Percentiles rank a stretch among this genome's conserved stretches.
phyloP scores from a whole-genome alignment of 2,797 vertebrate species.

The Myiothlypis chrysogaster region DNA sequence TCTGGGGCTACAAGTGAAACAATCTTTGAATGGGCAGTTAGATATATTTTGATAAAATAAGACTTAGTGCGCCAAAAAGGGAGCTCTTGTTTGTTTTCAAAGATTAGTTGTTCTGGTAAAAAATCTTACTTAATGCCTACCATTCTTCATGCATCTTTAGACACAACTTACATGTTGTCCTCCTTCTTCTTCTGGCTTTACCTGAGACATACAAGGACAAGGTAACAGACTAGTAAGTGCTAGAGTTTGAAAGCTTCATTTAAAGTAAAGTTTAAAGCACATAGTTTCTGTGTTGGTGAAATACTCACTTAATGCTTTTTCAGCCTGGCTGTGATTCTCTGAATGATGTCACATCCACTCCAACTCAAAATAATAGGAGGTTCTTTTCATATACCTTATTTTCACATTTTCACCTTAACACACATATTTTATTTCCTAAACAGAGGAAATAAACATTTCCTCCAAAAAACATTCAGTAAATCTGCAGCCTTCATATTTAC shows the following conservation, averaged over 20 bases:
- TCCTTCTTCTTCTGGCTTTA: neutral
- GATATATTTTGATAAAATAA: neutral
- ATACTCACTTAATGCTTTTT: neutral
- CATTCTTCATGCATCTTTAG: neutral
- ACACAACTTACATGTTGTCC: neutral
- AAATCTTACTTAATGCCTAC: neutral
- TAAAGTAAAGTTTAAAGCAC: neutral
- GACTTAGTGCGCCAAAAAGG: neutral
- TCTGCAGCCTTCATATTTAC: neutral
- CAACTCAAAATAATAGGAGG: neutral
- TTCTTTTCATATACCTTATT: neutral
- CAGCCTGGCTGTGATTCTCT: neutral
- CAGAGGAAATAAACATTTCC: neutral
- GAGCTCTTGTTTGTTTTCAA: neutral
- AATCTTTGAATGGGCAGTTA: neutral
- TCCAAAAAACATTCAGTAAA: neutral
- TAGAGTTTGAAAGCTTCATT: neutral
- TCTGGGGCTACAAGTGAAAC: neutral
- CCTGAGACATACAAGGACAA: neutral
- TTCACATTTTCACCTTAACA: neutral
- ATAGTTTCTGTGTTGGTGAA: neutral
- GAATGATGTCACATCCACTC: neutral
- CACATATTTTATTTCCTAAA: neutral
- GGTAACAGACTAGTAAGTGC: neutral
- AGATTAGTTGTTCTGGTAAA: neutral